Evolutionary conservation across 1,140 invertebrate genomes (phyloP).

Genomic region (Bombus sibiricus): DNA sequence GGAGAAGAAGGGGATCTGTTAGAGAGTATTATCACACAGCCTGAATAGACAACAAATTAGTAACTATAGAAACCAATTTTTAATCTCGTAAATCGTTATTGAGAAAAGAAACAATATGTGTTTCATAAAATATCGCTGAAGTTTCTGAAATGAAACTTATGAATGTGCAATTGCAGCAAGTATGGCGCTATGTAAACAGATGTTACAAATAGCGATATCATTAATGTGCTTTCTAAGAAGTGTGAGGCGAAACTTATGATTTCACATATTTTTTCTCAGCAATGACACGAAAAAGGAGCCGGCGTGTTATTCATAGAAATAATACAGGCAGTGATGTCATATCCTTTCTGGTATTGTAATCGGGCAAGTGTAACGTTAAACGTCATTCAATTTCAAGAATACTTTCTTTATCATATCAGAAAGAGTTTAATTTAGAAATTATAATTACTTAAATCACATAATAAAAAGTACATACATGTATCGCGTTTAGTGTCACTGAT

Average conservation of each 20-base stretch:
- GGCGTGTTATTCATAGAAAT: constrained; percentile 46
- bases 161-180: constrained; percentile 2
- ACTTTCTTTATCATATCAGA: constrained; percentile 25
- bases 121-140: too few relatives aligned
- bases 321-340: constrained; percentile 51
- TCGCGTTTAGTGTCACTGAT: constrained; percentile 66
- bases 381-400: background rate
- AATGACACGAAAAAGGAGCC: constrained; percentile 27
- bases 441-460: background rate
- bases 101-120: background rate
- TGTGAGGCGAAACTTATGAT: constrained; percentile 5
- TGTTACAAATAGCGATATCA: background rate
- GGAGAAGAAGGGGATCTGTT: background rate
- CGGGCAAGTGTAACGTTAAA: constrained; percentile 21
- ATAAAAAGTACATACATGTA: constrained; percentile 75
- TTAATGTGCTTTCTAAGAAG: constrained; percentile 25
- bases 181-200: background rate
- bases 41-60: background rate
- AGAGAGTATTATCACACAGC: background rate
- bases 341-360: constrained; percentile 16
- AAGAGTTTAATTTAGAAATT: constrained; percentile 15
- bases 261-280: constrained; percentile 36
- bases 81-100: background rate
- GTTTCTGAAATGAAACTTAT: background rate
- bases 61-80: background rate